A percentile compares a stretch with the other conserved stretches of the same genome.
These are phyloP conservation scores for Pagetopsis macropterus DNA, from an alignment of 2,797 vertebrate species.

Conservation along the genomic window DNA sequence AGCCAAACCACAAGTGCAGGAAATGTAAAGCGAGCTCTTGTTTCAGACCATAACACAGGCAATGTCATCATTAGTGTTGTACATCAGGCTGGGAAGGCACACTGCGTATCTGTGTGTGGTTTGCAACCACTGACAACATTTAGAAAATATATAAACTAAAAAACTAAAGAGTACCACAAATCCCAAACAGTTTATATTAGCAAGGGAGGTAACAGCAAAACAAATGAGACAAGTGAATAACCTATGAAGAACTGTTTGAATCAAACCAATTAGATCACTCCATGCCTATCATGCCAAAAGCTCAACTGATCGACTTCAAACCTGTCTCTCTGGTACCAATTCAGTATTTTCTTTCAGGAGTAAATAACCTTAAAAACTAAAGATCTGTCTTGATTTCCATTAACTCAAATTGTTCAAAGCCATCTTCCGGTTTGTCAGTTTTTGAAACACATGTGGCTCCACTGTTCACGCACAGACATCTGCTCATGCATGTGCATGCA, in stretches of 20 bases:
- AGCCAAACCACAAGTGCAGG: conserved; percentile 1
- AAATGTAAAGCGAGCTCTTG: not conserved
- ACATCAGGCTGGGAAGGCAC: not conserved
- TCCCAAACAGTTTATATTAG: not conserved
- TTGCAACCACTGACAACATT: not conserved
- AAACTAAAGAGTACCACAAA: not conserved
- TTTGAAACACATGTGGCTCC: conserved; percentile 23
- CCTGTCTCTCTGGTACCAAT: not conserved
- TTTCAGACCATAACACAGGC: not conserved
- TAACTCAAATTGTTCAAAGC: not conserved
- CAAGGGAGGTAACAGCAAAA: not conserved
- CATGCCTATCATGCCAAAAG: not conserved
- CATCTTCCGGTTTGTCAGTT: conserved; percentile 6
- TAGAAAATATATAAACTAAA: not conserved
- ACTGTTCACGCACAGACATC: conserved; percentile 24
- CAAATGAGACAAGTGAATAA: not conserved
- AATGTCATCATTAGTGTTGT: not conserved
- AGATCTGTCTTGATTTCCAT: not conserved
- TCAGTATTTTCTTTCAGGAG: not conserved
- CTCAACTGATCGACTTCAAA: not conserved
- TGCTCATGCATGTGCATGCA: conserved; percentile 36
- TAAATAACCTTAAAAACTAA: not conserved
- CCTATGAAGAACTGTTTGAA: not conserved
- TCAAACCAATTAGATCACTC: not conserved
- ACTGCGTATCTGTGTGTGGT: not conserved